Conservation (phyloP, 2,113 vertebrate species). For the Colistium nudipinnis region DNA sequence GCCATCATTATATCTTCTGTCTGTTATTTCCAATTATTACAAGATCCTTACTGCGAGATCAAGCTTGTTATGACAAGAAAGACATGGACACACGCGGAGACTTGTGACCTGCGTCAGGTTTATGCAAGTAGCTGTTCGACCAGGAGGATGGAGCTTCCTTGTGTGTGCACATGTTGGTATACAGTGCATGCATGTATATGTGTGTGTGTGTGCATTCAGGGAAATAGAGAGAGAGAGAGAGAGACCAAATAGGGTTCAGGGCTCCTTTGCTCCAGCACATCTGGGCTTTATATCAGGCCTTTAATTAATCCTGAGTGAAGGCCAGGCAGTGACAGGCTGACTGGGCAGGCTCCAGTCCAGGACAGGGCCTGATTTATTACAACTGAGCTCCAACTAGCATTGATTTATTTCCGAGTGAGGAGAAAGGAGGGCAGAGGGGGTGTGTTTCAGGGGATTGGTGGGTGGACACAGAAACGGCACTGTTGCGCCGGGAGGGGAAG, state of each 20-base stretch:
- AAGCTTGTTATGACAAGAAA: slow-evolving; percentile 51
- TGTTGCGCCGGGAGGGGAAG: slow-evolving; percentile 76
- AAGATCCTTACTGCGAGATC: too few relatives aligned
- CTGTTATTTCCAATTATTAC: too few relatives aligned
- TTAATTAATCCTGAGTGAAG: slow-evolving; percentile 99
- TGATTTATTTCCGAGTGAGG: slow-evolving; percentile 97
- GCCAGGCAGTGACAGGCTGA: slow-evolving; percentile 98
- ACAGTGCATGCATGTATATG: slow-evolving; percentile 1
- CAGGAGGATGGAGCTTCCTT: slow-evolving; percentile 16
- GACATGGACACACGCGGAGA: slow-evolving; percentile 43
- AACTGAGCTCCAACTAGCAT: slow-evolving; percentile 93
- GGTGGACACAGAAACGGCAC: slow-evolving; percentile 86
- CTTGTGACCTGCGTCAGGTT: neutral
- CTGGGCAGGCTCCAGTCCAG: slow-evolving; percentile 98
- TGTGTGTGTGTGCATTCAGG: slow-evolving; percentile 2
- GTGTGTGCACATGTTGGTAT: slow-evolving; percentile 31
- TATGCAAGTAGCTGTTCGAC: slow-evolving; percentile 9
- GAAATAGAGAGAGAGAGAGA: slow-evolving; percentile 27
- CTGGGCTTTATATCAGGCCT: slow-evolving; percentile 99
- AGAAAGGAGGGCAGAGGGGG: slow-evolving; percentile 70
- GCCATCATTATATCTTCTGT: too few relatives aligned
- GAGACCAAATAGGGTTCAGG: slow-evolving; percentile 71
- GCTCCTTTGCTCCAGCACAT: slow-evolving; percentile 91
- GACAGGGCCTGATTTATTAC: slow-evolving; percentile 99
- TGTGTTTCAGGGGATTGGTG: slow-evolving; percentile 71